Percentiles rank a stretch among this genome's conserved stretches.
These are phyloP conservation scores for Stegodyphus mimosarum DNA, from an alignment of 1,140 invertebrate genomes.

Conservation along the genomic window DNA sequence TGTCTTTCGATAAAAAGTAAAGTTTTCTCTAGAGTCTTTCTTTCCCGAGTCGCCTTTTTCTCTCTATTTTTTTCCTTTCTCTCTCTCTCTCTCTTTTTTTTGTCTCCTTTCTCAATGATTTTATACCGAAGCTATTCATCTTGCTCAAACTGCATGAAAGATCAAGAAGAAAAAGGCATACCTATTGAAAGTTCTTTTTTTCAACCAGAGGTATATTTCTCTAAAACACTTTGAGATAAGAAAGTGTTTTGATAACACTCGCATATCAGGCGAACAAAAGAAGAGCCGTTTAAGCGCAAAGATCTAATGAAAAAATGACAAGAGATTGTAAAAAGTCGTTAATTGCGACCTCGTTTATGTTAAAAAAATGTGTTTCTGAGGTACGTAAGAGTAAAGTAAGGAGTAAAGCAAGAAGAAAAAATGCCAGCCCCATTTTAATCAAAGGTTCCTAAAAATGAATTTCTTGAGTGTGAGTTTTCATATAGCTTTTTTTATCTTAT, in stretches of 20 bases:
- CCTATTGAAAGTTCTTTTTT: constrained; percentile 22
- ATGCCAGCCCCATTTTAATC: too few relatives aligned
- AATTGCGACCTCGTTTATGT: constrained; percentile 11
- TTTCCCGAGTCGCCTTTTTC: background rate
- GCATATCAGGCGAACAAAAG: constrained; percentile 42
- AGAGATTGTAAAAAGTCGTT: constrained; percentile 22
- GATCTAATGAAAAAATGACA: constrained; percentile 29
- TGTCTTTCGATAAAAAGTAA: background rate
- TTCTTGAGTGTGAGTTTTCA: too few relatives aligned
- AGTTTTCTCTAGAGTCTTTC: constrained; percentile 3
- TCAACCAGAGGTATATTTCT: constrained; percentile 5
- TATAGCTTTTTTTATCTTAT: too few relatives aligned
- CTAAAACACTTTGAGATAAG: constrained; percentile 40
- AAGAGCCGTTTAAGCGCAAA: constrained; percentile 26
- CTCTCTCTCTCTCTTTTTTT: background rate
- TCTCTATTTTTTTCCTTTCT: background rate
- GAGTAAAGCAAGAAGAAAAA: too few relatives aligned
- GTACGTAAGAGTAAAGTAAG: too few relatives aligned
- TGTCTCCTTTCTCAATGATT: constrained; percentile 11
- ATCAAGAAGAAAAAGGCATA: constrained; percentile 10
- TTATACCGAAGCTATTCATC: constrained; percentile 50
- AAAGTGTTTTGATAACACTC: constrained; percentile 48
- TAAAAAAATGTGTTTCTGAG: background rate
- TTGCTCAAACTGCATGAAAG: constrained; percentile 55
- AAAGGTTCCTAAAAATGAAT: too few relatives aligned